A percentile compares a stretch with the other conserved stretches of the same genome.
phyloP scores from a whole-genome alignment of 2,888 invertebrate genomes.

The Sepiola atlantica region DNA sequence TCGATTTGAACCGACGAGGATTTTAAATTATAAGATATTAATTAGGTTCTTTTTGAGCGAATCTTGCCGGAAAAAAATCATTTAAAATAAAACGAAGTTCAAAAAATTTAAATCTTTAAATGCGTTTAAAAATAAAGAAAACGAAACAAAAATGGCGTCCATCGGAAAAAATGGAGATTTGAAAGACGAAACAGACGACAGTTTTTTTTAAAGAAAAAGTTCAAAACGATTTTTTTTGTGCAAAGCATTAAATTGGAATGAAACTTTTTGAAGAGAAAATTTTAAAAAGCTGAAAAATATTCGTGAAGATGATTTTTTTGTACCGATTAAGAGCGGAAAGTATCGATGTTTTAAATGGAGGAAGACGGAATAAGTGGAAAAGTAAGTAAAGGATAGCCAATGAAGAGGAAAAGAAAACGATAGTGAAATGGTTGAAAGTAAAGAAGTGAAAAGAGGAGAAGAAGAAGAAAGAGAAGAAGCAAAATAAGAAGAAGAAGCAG shows the following conservation, averaged over 20 bases:
- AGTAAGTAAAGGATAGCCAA: not conserved
- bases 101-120: slow-evolving; percentile 32
- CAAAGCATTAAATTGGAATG: not conserved
- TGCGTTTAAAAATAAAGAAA: not conserved
- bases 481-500: not conserved
- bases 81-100: not conserved
- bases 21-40: slow-evolving; percentile 32
- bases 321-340: not conserved
- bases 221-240: slow-evolving; percentile 15
- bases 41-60: slow-evolving; percentile 9
- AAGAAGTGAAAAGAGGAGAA: not conserved
- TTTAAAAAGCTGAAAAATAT: not conserved
- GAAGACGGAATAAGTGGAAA: not conserved
- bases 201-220: not conserved
- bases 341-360: not conserved
- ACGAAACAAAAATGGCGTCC: not conserved
- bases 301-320: not conserved
- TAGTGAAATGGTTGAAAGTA: not conserved
- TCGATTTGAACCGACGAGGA: not conserved
- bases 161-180: not conserved
- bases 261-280: not conserved
- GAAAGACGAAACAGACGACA: not conserved
- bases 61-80: not conserved
- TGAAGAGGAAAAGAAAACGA: not conserved
- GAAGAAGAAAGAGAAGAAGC: not conserved